Evolutionary conservation across 1,140 invertebrate species (phyloP).

Genomic region (Diabrotica virgifera): DNA sequence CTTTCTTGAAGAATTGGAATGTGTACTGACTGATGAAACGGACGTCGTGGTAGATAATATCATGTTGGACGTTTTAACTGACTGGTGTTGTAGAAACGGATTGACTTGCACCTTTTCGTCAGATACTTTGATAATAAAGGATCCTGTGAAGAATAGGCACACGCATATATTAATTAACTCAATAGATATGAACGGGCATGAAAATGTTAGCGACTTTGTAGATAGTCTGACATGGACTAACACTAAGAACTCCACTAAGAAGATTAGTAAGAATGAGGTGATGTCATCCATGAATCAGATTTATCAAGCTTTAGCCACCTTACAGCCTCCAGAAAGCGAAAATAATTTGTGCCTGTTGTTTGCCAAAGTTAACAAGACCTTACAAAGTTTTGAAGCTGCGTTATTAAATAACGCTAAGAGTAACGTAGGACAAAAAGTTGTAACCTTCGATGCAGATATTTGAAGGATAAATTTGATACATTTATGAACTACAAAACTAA

Average conservation of each 20-base stretch:
- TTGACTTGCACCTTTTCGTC: conserved; percentile 28
- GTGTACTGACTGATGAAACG: conserved; percentile 45
- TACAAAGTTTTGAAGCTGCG: conserved; percentile 44
- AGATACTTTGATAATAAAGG: conserved; percentile 31
- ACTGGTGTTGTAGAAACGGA: conserved; percentile 31
- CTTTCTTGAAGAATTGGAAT: conserved; percentile 55
- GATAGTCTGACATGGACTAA: conserved; percentile 33
- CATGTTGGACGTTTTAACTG: conserved; percentile 26
- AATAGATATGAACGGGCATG: conserved; percentile 24
- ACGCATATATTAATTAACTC: conserved; percentile 26
- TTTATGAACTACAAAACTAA: not conserved
- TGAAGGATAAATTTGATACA: not conserved
- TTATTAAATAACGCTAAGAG: conserved; percentile 36
- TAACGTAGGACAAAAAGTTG: conserved; percentile 31
- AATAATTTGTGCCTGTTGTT: conserved; percentile 42
- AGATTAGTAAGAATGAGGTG: conserved; percentile 36
- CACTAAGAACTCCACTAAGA: conserved; percentile 26
- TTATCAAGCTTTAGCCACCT: conserved; percentile 36
- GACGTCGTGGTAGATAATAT: conserved; percentile 17
- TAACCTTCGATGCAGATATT: conserved; percentile 35
- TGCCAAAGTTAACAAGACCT: conserved; percentile 42
- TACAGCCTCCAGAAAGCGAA: conserved; percentile 40
- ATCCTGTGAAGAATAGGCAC: conserved; percentile 29
- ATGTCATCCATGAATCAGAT: conserved; percentile 38
- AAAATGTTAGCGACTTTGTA: conserved; percentile 36